Evolutionary conservation across 2,797 vertebrate genomes (phyloP).

Genomic region (Anabacerthia variegaticeps): DNA sequence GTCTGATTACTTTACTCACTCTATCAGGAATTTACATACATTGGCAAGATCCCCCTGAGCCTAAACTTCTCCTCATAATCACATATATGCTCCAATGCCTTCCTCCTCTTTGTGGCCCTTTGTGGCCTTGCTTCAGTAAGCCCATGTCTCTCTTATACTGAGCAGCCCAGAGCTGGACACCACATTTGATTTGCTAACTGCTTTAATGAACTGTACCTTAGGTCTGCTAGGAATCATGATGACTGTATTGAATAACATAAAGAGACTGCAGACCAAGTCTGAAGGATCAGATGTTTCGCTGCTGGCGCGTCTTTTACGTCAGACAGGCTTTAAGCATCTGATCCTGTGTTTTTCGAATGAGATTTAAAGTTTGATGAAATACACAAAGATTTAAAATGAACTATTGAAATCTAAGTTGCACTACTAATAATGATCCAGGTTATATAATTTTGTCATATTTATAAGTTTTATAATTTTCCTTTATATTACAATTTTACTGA

Average conservation of each 20-base stretch:
- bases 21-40: neutral
- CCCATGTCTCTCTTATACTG: neutral
- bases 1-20: neutral
- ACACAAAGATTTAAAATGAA: neutral
- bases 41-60: neutral
- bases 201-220: neutral
- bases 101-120: neutral
- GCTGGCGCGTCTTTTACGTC: neutral
- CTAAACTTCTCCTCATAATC: neutral
- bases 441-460: neutral
- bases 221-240: constrained; percentile 15
- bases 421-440: neutral
- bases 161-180: neutral
- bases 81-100: too few species aligned
- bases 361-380: neutral
- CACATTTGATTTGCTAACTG: neutral
- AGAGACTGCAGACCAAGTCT: neutral
- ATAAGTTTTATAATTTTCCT: neutral
- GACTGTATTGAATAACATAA: neutral
- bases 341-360: neutral
- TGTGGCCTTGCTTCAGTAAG: neutral
- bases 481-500: neutral
- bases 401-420: neutral
- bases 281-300: neutral
- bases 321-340: neutral